Percentiles rank a stretch among this genome's conserved stretches.
Conservation (phyloP, 2,888 invertebrate genomes). For the Agrypnus murinus region DNA sequence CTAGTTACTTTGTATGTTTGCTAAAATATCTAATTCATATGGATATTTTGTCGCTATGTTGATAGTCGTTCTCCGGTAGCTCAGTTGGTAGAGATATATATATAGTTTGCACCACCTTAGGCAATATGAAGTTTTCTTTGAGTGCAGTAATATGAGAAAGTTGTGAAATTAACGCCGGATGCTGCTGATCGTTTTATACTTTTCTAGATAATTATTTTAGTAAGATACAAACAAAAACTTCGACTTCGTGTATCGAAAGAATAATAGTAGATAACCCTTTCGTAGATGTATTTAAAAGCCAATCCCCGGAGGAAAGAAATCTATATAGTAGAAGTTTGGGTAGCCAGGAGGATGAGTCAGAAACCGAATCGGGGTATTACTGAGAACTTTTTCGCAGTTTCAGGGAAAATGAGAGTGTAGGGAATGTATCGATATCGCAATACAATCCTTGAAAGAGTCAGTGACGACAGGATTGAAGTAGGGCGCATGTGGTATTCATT, state of each 20-base stretch:
- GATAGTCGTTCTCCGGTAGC: too few relatives aligned
- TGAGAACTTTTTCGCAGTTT: conserved; percentile 30
- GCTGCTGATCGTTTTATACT: neutral
- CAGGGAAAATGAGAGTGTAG: conserved; percentile 31
- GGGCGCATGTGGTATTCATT: conserved; percentile 66
- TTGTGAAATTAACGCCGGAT: conserved; percentile 5
- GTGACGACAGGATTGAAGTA: conserved; percentile 62
- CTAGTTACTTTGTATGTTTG: too few relatives aligned
- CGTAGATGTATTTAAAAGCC: conserved; percentile 18
- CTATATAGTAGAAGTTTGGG: conserved; percentile 18
- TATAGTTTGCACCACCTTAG: neutral
- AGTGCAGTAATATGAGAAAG: conserved; percentile 10
- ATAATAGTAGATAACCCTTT: neutral
- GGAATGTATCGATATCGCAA: conserved; percentile 39
- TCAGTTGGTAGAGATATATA: too few relatives aligned
- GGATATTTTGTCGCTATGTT: too few relatives aligned
- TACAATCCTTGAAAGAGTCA: conserved; percentile 60
- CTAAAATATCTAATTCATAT: too few relatives aligned
- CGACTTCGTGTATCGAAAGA: neutral
- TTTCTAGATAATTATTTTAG: neutral
- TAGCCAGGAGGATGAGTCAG: conserved; percentile 25
- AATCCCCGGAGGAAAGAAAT: conserved; percentile 15
- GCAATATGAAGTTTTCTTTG: conserved; percentile 11
- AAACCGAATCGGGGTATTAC: conserved; percentile 30
- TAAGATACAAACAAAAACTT: neutral